A percentile compares a stretch with the other conserved stretches of the same genome.
Conservation (phyloP, 1,140 invertebrate species). For the Leptinotarsa defecta region DNA sequence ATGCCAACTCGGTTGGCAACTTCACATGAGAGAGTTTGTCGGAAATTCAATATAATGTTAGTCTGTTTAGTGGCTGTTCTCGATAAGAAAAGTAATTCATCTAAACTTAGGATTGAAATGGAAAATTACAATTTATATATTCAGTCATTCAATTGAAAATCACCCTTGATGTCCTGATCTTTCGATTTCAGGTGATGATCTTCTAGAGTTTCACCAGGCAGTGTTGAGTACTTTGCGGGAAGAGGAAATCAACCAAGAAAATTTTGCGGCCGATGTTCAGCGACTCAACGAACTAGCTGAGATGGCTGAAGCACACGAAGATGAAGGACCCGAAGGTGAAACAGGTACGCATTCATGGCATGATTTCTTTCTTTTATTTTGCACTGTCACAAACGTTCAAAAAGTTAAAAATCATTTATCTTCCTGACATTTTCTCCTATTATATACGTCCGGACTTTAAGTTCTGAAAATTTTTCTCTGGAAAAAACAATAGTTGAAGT, state of each 20-base stretch:
- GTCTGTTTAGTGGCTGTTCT: no score
- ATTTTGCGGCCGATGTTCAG: conserved; percentile 66
- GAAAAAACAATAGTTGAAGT: no score
- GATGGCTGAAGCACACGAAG: conserved; percentile 66
- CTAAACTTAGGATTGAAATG: no score
- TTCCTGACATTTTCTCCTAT: no score
- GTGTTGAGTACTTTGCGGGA: conserved; percentile 68
- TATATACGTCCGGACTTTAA: no score
- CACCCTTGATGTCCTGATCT: background rate
- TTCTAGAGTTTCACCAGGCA: conserved; percentile 89
- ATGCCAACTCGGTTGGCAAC: no score
- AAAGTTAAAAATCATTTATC: conserved; percentile 8
- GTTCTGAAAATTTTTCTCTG: no score
- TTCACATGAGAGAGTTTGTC: no score
- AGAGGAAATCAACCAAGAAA: conserved; percentile 66
- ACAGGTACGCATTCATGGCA: conserved; percentile 49
- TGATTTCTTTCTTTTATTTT: conserved; percentile 18
- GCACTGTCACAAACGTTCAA: conserved; percentile 29
- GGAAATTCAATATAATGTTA: no score
- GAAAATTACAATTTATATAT: no score
- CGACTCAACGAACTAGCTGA: conserved; percentile 69
- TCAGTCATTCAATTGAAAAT: no score
- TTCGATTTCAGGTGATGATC: conserved; percentile 70
- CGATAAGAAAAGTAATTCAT: no score
- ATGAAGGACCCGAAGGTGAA: conserved; percentile 69